Conservation (phyloP, 2,113 vertebrate genomes). For the Otis tarda region DNA sequence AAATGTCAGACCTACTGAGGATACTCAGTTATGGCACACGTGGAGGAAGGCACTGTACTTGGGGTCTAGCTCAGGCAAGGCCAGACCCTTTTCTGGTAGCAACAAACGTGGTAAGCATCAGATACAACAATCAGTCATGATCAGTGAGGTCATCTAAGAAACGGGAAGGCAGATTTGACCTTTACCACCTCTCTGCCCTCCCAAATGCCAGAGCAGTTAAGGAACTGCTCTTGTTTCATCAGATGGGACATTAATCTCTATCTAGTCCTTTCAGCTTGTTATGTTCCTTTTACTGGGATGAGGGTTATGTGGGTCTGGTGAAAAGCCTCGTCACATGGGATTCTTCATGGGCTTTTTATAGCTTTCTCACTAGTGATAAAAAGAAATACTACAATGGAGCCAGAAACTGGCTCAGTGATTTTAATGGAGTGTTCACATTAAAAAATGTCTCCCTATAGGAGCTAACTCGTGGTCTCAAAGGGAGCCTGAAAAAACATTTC, state of each 20-base stretch:
- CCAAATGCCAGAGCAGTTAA: constrained; percentile 16
- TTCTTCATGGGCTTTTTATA: not conserved
- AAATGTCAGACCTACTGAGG: not conserved
- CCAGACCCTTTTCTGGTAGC: not conserved
- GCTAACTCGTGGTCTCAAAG: not conserved
- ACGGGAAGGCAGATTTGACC: not conserved
- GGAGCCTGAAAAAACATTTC: not conserved
- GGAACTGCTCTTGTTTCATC: constrained; percentile 5
- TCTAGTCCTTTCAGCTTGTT: not conserved
- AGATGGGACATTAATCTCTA: not conserved
- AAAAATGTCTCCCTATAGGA: not conserved
- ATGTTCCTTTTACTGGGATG: not conserved
- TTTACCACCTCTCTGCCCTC: not conserved
- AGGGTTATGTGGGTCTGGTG: not conserved
- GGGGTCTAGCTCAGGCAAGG: not conserved
- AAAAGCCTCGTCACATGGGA: not conserved
- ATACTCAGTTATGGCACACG: not conserved
- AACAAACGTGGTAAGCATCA: not conserved
- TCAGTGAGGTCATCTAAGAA: not conserved
- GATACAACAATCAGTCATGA: not conserved
- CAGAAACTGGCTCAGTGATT: not conserved
- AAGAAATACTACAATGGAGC: not conserved
- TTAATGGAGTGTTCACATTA: not conserved
- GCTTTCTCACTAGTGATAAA: not conserved
- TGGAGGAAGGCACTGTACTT: not conserved